Conservation (phyloP, 35 echinoderm and acorn worm genomes). For the Ptychodera flava region DNA sequence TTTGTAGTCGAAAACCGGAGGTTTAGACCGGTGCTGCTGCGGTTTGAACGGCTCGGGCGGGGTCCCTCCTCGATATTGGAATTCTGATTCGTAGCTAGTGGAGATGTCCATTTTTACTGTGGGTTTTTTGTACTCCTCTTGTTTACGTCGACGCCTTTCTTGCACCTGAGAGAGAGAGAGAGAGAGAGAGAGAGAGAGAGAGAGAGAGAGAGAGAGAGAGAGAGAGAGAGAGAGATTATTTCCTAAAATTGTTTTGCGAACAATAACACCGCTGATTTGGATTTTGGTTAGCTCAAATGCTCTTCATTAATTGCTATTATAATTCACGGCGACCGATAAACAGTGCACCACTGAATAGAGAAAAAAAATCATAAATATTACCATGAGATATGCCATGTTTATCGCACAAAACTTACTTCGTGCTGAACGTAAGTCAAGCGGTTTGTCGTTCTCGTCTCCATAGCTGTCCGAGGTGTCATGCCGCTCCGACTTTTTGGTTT, state of each 20-base stretch:
- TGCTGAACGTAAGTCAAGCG: conserved; percentile 62
- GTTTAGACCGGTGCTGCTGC: background rate
- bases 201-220: no score
- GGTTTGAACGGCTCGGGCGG: conserved; percentile 41
- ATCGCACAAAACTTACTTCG: no score
- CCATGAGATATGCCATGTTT: no score
- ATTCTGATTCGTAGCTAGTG: conserved; percentile 18
- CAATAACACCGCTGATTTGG: conserved; percentile 24
- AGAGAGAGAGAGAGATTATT: no score
- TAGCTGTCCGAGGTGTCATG: background rate
- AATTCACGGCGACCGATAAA: background rate
- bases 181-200: no score
- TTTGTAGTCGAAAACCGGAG: conserved; percentile 51
- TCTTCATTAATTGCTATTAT: conserved; percentile 9
- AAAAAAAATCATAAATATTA: no score
- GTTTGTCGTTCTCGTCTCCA: conserved; percentile 49
- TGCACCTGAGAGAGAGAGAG: no score
- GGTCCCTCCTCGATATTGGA: background rate
- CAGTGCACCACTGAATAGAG: no score
- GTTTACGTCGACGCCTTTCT: background rate
- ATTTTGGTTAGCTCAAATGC: conserved; percentile 16
- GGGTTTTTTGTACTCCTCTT: conserved; percentile 13
- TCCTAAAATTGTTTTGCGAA: conserved; percentile 43
- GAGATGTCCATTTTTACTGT: conserved; percentile 21
- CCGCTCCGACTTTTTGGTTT: conserved; percentile 24